These are phyloP conservation scores for Archips xylosteana DNA, from an alignment of 2,888 invertebrate genomes.

Conservation along the genomic window DNA sequence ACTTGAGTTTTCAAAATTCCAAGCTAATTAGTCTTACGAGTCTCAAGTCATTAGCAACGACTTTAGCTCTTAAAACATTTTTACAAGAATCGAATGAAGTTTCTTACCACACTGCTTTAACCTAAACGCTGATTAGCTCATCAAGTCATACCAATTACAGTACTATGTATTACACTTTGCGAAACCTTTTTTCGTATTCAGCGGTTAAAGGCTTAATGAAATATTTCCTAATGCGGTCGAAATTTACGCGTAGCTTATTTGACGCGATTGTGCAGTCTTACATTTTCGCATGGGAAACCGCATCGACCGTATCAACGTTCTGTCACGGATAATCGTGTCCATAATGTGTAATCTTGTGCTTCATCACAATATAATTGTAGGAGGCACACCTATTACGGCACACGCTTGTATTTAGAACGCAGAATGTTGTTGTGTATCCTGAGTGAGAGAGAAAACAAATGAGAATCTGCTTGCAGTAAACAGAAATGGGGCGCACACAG, in stretches of 20 bases:
- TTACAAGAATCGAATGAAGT: too few species aligned
- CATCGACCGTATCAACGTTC: conserved; percentile 6
- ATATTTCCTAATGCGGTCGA: conserved; percentile 31
- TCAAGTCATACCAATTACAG: background rate
- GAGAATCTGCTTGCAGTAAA: too few species aligned
- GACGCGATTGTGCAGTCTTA: conserved; percentile 15
- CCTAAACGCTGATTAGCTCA: background rate
- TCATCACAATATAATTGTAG: conserved; percentile 10
- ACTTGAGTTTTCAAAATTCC: too few species aligned
- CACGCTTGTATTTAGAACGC: background rate
- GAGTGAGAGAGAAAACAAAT: too few species aligned
- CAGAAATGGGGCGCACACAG: too few species aligned
- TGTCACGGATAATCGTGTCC: conserved; percentile 27
- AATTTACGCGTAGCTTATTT: background rate
- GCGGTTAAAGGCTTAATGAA: conserved; percentile 16
- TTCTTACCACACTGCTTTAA: background rate
- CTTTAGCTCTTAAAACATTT: too few species aligned
- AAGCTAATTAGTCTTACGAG: too few species aligned
- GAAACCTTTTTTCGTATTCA: conserved; percentile 16
- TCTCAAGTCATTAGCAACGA: too few species aligned
- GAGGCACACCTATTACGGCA: background rate
- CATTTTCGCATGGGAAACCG: conserved; percentile 20
- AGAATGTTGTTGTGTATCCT: too few species aligned
- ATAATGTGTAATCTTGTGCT: conserved; percentile 14
- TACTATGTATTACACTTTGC: conserved; percentile 1